These are phyloP conservation scores for Cheumatopsyche charites DNA, from an alignment of 1,140 invertebrate genomes.

Conservation along the genomic window DNA sequence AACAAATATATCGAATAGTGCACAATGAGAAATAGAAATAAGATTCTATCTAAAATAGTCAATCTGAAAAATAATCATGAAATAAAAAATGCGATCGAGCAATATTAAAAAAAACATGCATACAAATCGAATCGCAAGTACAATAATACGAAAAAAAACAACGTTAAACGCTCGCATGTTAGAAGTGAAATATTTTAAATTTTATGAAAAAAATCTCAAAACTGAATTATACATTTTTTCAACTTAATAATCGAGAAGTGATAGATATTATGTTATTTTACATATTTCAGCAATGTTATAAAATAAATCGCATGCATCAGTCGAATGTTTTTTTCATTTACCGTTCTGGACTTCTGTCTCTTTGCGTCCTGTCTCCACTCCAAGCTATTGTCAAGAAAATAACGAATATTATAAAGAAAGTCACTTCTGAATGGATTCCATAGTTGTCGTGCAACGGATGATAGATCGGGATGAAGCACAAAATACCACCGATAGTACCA, in stretches of 20 bases:
- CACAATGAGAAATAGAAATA: conserved; percentile 58
- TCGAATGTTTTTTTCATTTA: conserved; percentile 9
- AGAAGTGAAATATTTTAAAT: too few species aligned
- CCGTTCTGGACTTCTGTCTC: conserved; percentile 48
- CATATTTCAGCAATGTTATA: background rate
- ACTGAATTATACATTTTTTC: too few species aligned
- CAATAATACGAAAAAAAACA: too few species aligned
- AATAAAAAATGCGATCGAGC: too few species aligned
- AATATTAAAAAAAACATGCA: too few species aligned
- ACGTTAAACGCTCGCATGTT: too few species aligned
- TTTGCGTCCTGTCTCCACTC: conserved; percentile 60
- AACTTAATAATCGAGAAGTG: too few species aligned
- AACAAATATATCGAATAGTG: conserved; percentile 62
- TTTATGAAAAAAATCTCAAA: too few species aligned
- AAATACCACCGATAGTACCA: conserved; percentile 73
- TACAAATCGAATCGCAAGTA: too few species aligned
- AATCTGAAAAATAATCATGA: conserved; percentile 50
- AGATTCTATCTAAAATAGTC: conserved; percentile 56
- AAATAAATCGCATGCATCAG: background rate
- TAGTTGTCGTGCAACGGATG: conserved; percentile 75
- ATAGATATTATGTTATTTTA: background rate
- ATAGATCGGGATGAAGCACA: conserved; percentile 75
- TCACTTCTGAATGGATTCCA: conserved; percentile 74
- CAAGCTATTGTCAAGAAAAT: conserved; percentile 67
- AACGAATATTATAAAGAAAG: conserved; percentile 68